Conservation (phyloP, 2,797 vertebrate species). For the Catostomus latipinnis region DNA sequence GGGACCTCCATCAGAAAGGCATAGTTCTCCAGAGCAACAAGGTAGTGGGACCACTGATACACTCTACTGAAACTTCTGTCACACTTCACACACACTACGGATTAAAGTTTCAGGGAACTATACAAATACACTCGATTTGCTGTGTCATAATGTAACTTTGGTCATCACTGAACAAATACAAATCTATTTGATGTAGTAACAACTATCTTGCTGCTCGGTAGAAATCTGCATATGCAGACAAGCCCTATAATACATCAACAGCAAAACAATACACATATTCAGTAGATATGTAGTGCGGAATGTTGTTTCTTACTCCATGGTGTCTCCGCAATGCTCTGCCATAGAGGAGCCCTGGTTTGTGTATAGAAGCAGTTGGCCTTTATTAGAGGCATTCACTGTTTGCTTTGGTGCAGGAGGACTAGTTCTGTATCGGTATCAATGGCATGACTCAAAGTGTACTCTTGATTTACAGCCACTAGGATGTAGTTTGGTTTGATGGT, state of each 20-base stretch:
- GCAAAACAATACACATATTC: constrained; percentile 5
- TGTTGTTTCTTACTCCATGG: neutral
- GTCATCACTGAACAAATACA: constrained; percentile 9
- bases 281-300: neutral
- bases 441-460: constrained; percentile 19
- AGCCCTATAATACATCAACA: neutral
- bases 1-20: constrained; percentile 14
- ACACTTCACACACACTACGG: neutral
- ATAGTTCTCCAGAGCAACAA: constrained; percentile 18
- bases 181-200: neutral
- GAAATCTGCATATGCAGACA: constrained; percentile 21
- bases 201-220: neutral
- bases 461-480: constrained; percentile 20
- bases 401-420: constrained; percentile 30
- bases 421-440: constrained; percentile 17
- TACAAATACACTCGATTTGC: constrained; percentile 4
- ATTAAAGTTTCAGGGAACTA: neutral
- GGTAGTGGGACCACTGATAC: neutral
- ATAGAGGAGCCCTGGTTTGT: constrained; percentile 20
- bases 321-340: constrained; percentile 16
- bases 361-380: neutral
- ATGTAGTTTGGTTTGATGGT: constrained; percentile 35
- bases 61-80: too few species aligned
- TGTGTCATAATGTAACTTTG: constrained; percentile 12
- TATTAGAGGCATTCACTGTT: constrained; percentile 35